Base-by-base conservation (phyloP, 2,888 invertebrate genomes). In the Lordiphosa fenestrarum region DNA sequence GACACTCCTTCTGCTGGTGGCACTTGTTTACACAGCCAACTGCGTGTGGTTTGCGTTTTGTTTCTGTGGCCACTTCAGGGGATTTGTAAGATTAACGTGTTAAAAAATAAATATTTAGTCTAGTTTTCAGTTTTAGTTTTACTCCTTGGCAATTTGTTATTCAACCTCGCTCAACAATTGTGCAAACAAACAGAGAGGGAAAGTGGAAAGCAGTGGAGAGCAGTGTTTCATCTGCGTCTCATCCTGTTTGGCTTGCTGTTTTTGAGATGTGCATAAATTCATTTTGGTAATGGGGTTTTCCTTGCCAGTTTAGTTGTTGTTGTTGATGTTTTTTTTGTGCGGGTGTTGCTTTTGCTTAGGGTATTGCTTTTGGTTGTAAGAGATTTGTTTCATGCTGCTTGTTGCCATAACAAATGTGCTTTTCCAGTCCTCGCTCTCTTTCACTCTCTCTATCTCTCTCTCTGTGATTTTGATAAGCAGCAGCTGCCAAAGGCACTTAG, bases 61-160 rank as follows among this genome's bases (percentile, higher is more conserved):
- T 51, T 23, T 74, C 48, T 57, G 54, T 54, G 65, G 53, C 71
- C 77, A 84, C 77, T 77, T 84, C 66, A 69, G 60, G 60, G 72
- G 72, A 84, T 80, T 82, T 80, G 78, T 81, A 70, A 70, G 84
- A 80, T 80, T 80, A 84, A 80, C 83, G 80, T 80, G 84, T 84
- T 84, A 74, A 80, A 84, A 84, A 84, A 82, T 78, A 84, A 84
- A 80, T 84, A 78, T 80, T 84, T 84, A 83, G 72, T 84, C 72
- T 84, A 68, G 78, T 82, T 78, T 44, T 44, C 30, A 78, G 82
- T 84, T 30, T 9, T 9, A 30, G 30, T 83, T 76, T 71, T 59
- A 42, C 70, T 78, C 72, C 58, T 61, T 44, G 30, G 73, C 78
- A 71, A 77, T 77, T 77, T 71, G 73, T 76, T 70, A 75, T 72